Base-by-base conservation (phyloP, 2,888 invertebrate genomes). In the Drosophila leonis region DNA sequence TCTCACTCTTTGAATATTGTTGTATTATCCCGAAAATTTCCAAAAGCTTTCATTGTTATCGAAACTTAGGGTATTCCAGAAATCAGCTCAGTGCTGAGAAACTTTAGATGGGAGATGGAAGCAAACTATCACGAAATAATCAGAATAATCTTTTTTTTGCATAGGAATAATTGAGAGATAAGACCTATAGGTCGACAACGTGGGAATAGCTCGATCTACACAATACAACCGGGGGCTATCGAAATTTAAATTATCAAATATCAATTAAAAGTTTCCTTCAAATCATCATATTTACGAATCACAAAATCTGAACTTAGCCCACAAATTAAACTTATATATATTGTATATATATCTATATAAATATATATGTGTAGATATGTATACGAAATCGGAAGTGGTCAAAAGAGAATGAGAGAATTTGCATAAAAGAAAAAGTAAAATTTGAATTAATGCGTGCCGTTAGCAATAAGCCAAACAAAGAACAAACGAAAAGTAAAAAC, bases 391-490 rank as follows among this genome's bases (percentile, higher is more conserved):
- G 37, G 54, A 54, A 54, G 54, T 37, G 27, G 24, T 37, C 54
- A 27, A 54, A 39, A 54, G 27, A 24, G 52, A 54, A 54, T 54
- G 24, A 27, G 8, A 48, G 54, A 54, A 27, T 39, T 37, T 54
- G 54, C 35, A 54, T 54, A 39, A 54, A 39, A 54, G 54, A 24
- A 54, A 54, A 39, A 54, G 64, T 56, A 24, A 67, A 73, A 63
- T 67, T 54, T 60, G 44, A 10, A 6, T 29, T 29, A 46, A 27
- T 46, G 46, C 12, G 27, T 27, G 65, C 55, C 31, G 18, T 12
- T 52, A 35, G 33, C 20, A 20, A 56, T 48, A 46, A 48, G 62
- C 46, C 61, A 75, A 42, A 57, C 60, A 65, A 65, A 71, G 64
- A 54, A 59, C 51, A 59, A 57, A 49, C 10, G 39, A 59, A 44